Base-by-base conservation (phyloP, 2,888 invertebrate species). In the Eupithecia subfuscata region DNA sequence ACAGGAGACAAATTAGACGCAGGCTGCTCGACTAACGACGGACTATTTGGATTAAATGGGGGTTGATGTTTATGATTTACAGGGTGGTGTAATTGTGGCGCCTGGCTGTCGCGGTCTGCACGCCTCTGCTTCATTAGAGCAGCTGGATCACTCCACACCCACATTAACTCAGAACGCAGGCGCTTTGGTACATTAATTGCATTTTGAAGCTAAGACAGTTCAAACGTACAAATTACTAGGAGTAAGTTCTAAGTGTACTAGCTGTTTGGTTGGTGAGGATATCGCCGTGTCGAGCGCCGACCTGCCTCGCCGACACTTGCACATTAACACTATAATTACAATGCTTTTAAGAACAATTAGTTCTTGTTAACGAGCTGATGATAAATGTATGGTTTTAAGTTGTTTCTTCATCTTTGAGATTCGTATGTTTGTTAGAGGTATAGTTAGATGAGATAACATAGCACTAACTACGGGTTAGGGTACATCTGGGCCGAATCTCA, bases 51-150 rank as follows among this genome's bases (percentile, higher is more conserved):
- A 92, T 94, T 94, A 94, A 95, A 95, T 94, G 93, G 94, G 94
- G 94, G 93, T 92, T 93, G 93, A 93, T 95, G 94, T 94, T 94
- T 95, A 95, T 95, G 95, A 95, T 95, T 94, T 93, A 95, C 94
- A 93, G 91, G 91, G 88, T 88, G 87, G 90, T 89, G 90, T 94
- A 93, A 93, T 93, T 92, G 92, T 90, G 94, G 94, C 94, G 94
- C 93, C 94, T 86, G 90, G 82, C 88, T 87, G 94, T 88, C 94
- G 93, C 88, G 88, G 85, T 83, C 82, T 87, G 85, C 75, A 52
- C 25, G 70, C 74, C 48, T 70, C 73, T 73, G 52, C 72, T 74
- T 73, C 48, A 73, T 69, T 34, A 75, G 40, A 63, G 65, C 63
- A 73, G 74, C 74, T 74, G 60, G 75, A 77, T 73, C 75, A 75